Percentiles rank a stretch among this genome's conserved stretches.
Conservation (phyloP, 1,140 invertebrate genomes). For the Oedothorax gibbosus region DNA sequence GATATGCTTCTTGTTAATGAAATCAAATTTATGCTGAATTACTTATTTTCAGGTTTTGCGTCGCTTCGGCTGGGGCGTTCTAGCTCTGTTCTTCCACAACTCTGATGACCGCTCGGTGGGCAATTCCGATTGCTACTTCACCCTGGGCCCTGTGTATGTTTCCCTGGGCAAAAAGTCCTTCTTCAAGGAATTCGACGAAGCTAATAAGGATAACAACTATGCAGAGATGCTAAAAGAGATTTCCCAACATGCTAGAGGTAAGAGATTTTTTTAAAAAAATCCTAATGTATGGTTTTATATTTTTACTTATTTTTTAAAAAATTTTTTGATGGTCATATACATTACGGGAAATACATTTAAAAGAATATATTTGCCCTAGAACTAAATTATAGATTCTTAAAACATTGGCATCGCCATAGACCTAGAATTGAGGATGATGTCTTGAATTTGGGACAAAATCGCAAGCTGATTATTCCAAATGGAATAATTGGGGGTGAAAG, state of each 20-base stretch:
- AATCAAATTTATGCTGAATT: no score
- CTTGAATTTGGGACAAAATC: no score
- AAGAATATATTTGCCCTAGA: no score
- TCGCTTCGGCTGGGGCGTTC: slow-evolving; percentile 78
- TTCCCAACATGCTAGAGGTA: slow-evolving; percentile 80
- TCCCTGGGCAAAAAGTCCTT: slow-evolving; percentile 73
- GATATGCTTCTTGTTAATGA: no score
- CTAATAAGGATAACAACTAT: slow-evolving; percentile 69
- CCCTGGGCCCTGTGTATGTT: slow-evolving; percentile 77
- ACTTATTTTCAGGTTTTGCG: slow-evolving; percentile 66
- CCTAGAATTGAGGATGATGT: no score
- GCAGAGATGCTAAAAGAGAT: slow-evolving; percentile 76
- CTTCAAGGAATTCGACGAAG: slow-evolving; percentile 77
- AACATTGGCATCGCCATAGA: no score
- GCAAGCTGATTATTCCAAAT: no score
- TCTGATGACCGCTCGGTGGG: slow-evolving; percentile 67
- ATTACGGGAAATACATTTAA: background rate
- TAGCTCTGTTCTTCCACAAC: slow-evolving; percentile 68
- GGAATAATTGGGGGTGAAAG: no score
- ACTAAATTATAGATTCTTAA: no score
- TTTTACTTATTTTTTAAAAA: background rate
- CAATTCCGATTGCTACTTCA: slow-evolving; percentile 81
- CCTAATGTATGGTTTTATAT: background rate
- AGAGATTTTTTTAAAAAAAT: slow-evolving; percentile 71
- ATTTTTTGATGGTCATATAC: background rate